Evolutionary conservation across 2,113 vertebrate genomes (phyloP), one percentile per base, ranked within the genome.

Genomic region (Phyllostomus hastatus): DNA sequence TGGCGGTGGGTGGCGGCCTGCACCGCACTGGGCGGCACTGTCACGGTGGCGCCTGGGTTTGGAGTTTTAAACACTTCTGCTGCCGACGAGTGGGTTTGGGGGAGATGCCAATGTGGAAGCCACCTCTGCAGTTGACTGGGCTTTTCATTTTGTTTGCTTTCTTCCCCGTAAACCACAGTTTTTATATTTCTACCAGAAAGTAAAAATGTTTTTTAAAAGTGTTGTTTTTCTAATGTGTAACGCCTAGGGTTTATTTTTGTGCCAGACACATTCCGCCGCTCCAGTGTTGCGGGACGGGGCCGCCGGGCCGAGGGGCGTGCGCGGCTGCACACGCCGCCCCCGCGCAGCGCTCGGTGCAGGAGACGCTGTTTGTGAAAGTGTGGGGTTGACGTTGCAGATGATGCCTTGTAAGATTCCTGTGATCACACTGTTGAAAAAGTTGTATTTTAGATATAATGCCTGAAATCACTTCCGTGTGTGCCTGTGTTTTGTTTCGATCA

Each of bases 201-300:
- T 96, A 98, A 94, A 97, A 79, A 85, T 91, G 92, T 97, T 98
- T 98, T 98, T 97, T 94, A 97, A 95, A 98, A 97, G 96, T 95
- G 89, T 98, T 97, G 93, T 96, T 97, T 98, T 98, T 97, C 97
- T 95, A 90, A 88, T 97, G 97, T 97, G 73, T 97, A 93, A 97
- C 46, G 95, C 94, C 76, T 81, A 86, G 67, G 95, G 96, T 70
- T 97, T 96, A 88, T 94, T 98, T 98, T 98, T 97, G 97, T 98
- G 98, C 98, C 98, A 98, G 98, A 98, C 97, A 98, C 98, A 99
- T 99, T 99, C 98, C 98, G 76, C 97, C 93, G 97, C 98, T 97
- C 94, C 98, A 98, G 98, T 98, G 96, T 98, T 98, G 97, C 97
- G 98, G 98, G 97, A 97, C 90, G 98, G 96, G 97, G 98, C 95